Base-by-base conservation (phyloP, 2,113 vertebrate species). In the Falcunculus frontatus region DNA sequence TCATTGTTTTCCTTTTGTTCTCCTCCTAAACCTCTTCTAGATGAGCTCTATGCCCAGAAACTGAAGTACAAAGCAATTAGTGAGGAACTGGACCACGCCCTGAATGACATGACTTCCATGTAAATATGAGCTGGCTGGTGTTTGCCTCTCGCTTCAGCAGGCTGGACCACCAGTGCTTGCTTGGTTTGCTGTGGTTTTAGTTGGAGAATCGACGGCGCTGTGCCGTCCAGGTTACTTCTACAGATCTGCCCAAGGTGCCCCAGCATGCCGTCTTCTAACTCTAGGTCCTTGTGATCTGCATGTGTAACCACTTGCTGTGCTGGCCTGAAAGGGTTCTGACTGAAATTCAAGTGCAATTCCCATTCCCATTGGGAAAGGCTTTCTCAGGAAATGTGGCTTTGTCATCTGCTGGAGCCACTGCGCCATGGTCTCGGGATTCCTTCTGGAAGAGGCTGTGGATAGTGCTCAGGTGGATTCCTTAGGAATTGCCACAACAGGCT, bases 11-110 rank as follows among this genome's bases (percentile, higher is more conserved):
- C 92, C 55, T 84, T 91, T 90, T 93, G 92, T 92, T 95, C 80
- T 96, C 92, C 91, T 87, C 92, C 83, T 89, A 9, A 92, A 85
- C 88, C 79, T 95, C 83, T 86, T 96, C 93, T 96, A 98, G 98
- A 99, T 97, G 99, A 99, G 98, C 99, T 99, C 84, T 99, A 99
- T 97, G 98, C 99, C 97, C 99, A 99, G 98, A 99, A 99, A 98
- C 99, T 99, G 96, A 99, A 99, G 98, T 99, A 99, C 98, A 99
- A 99, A 98, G 99, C 99, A 97, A 99, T 99, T 98, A 99, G 99
- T 96, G 99, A 99, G 98, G 99, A 99, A 95, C 97, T 99, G 98
- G 99, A 99, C 98, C 99, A 99, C 97, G 99, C 99, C 96, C 98
- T 99, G 97, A 99, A 99, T 98, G 99, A 99, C 98, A 99, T 99